A percentile compares a stretch with the other conserved stretches of the same genome.
phyloP scores from a whole-genome alignment of 2,797 vertebrate genomes.

The Cirrhinus molitorella region DNA sequence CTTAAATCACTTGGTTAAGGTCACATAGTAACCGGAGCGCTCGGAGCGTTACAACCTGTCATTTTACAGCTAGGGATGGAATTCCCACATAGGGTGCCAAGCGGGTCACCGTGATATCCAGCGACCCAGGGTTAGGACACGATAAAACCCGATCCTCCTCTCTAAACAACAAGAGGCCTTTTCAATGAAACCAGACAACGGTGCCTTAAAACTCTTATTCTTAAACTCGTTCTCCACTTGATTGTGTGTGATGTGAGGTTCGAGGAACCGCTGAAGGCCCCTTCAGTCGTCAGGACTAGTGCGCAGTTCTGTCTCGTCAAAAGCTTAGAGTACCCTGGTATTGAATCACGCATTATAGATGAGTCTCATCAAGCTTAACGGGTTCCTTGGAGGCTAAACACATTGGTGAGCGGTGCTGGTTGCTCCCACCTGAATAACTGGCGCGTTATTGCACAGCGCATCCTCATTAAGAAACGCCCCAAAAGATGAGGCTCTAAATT shows the following conservation, averaged over 20 bases:
- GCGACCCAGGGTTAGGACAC: conserved; percentile 59
- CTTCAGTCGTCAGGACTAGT: conserved; percentile 22
- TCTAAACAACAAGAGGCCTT: conserved; percentile 61
- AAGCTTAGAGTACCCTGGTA: conserved; percentile 67
- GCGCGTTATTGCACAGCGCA: conserved; percentile 76
- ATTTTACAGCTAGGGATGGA: conserved; percentile 65
- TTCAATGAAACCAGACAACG: conserved; percentile 60
- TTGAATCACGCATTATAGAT: conserved; percentile 84
- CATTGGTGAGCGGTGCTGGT: conserved; percentile 65
- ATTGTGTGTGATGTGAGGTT: conserved; percentile 44
- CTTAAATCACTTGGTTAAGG: conserved; percentile 56
- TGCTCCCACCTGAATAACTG: conserved; percentile 69
- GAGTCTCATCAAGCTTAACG: conserved; percentile 80
- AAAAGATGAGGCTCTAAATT: conserved; percentile 81
- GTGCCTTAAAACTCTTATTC: conserved; percentile 53
- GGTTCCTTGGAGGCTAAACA: conserved; percentile 80
- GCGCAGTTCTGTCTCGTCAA: conserved; percentile 26
- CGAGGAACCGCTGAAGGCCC: conserved; percentile 47
- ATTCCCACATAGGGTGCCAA: conserved; percentile 62
- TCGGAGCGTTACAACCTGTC: conserved; percentile 59
- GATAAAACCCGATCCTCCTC: conserved; percentile 64
- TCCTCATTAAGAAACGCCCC: conserved; percentile 79
- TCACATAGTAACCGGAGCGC: conserved; percentile 54
- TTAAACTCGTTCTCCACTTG: conserved; percentile 48
- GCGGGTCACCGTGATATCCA: conserved; percentile 51